Conservation (phyloP, 2,888 invertebrate genomes). For the Acanthococcus lagerstroemiae region DNA sequence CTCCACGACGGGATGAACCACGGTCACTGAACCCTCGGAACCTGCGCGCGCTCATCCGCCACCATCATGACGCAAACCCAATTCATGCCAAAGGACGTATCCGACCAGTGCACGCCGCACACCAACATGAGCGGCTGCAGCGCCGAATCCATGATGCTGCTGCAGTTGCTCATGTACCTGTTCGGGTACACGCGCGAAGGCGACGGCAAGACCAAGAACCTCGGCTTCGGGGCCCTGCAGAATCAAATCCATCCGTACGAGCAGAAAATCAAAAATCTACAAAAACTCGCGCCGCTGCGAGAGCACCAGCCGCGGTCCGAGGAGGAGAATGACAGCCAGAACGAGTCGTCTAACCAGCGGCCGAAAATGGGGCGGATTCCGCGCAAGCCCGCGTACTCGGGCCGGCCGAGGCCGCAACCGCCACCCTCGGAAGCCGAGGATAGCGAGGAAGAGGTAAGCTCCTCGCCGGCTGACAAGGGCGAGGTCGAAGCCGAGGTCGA, state of each 20-base stretch:
- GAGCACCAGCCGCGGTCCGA: conserved; percentile 2
- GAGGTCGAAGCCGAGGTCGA: not conserved
- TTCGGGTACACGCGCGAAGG: conserved; percentile 35
- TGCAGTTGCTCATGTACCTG: conserved; percentile 37
- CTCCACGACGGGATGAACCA: conserved; percentile 19
- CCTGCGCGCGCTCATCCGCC: too few relatives aligned
- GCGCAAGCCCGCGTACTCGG: too few relatives aligned
- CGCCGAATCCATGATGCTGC: conserved; percentile 36
- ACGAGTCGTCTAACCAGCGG: not conserved
- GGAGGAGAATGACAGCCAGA: conserved; percentile 12
- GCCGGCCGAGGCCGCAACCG: not conserved
- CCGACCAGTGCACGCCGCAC: conserved; percentile 32
- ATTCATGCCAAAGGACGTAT: conserved; percentile 33
- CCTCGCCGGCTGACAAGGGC: not conserved
- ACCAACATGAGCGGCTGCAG: conserved; percentile 34
- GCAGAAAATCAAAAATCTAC: conserved; percentile 17
- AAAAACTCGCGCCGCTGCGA: not conserved
- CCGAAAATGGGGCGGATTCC: not conserved
- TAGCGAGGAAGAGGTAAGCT: not conserved
- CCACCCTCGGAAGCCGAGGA: not conserved
- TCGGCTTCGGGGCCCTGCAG: not conserved
- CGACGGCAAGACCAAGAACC: not conserved
- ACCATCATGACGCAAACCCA: conserved; percentile 12
- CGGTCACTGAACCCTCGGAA: not conserved
- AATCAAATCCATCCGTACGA: not conserved